phyloP scores from a whole-genome alignment of 2,797 vertebrate species.

The Falco cherrug region DNA sequence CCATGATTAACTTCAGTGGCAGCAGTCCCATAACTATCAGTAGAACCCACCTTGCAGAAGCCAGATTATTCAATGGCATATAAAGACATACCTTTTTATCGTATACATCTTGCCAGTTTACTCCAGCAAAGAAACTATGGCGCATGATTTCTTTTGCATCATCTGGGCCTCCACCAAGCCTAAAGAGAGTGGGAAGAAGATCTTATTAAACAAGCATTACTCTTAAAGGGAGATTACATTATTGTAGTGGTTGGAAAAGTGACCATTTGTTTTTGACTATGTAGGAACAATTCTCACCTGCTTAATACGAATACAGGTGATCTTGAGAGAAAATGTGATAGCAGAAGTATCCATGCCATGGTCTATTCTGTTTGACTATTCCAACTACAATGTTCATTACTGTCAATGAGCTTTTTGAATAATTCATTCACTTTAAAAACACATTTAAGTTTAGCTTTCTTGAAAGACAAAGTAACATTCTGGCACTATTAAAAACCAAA shows the following conservation, averaged over 20 bases:
- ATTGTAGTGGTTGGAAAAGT: neutral
- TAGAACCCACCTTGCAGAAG: neutral
- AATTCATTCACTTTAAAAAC: neutral
- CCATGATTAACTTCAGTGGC: neutral
- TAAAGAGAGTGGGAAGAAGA: constrained; percentile 55
- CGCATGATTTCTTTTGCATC: constrained; percentile 99
- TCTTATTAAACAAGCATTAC: constrained; percentile 20
- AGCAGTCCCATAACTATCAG: neutral
- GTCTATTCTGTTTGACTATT: neutral
- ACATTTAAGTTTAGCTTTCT: neutral
- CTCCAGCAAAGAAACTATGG: constrained; percentile 94
- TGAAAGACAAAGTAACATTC: neutral
- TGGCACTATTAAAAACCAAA: constrained; percentile 3
- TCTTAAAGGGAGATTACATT: neutral
- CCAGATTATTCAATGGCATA: neutral
- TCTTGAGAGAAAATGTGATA: neutral
- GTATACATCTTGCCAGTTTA: constrained; percentile 97
- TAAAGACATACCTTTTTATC: constrained; percentile 91
- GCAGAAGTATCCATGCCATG: neutral
- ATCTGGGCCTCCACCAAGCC: constrained; percentile 95
- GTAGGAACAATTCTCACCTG: neutral
- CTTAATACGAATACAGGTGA: neutral
- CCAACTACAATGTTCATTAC: neutral
- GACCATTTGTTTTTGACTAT: neutral
- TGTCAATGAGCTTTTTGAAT: neutral